A percentile compares a stretch with the other conserved stretches of the same genome.
Evolutionary conservation across 2,113 vertebrate genomes (phyloP).

Genomic region (Vanacampus margaritifer): DNA sequence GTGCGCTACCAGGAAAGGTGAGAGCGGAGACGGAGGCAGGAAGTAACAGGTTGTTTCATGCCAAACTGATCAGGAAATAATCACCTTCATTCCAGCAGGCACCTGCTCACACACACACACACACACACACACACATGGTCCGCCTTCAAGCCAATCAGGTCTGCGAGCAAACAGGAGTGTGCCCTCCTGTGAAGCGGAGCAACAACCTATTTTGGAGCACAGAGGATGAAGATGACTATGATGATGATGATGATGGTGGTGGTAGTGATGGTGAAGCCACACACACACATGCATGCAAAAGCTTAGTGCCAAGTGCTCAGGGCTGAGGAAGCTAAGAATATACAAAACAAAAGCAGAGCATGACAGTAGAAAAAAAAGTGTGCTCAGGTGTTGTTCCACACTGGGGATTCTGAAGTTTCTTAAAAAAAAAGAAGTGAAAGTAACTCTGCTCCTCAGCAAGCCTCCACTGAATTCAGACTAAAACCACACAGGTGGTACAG

Average conservation of each 20-base stretch:
- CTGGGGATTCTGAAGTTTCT: slow-evolving; percentile 55
- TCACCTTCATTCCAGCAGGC: slow-evolving; percentile 49
- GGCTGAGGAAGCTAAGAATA: slow-evolving; percentile 61
- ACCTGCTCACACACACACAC: slow-evolving; percentile 29
- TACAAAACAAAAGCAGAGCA: slow-evolving; percentile 47
- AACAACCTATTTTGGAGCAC: slow-evolving; percentile 56
- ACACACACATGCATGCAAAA: slow-evolving; percentile 7
- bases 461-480: slow-evolving; percentile 49
- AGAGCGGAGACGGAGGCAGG: slow-evolving; percentile 24
- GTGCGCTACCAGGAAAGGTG: slow-evolving; percentile 51
- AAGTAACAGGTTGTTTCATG: slow-evolving; percentile 51
- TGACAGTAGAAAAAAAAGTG: slow-evolving; percentile 50
- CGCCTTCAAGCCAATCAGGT: slow-evolving; percentile 52
- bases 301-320: slow-evolving; percentile 53
- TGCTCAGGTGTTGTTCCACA: slow-evolving; percentile 44
- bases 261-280: slow-evolving; percentile 6
- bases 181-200: slow-evolving; percentile 47
- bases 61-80: slow-evolving; percentile 48
- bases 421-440: slow-evolving; percentile 12
- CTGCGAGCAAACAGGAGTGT: slow-evolving; percentile 46
- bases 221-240: slow-evolving; percentile 50
- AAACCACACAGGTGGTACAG: slow-evolving; percentile 9
- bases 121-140: slow-evolving; percentile 24
- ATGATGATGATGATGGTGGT: background rate
- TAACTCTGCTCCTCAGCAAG: slow-evolving; percentile 49